Percentiles rank a stretch among this genome's conserved stretches.
phyloP scores from a whole-genome alignment of 2,113 vertebrate genomes.

The Kryptolebias marmoratus region DNA sequence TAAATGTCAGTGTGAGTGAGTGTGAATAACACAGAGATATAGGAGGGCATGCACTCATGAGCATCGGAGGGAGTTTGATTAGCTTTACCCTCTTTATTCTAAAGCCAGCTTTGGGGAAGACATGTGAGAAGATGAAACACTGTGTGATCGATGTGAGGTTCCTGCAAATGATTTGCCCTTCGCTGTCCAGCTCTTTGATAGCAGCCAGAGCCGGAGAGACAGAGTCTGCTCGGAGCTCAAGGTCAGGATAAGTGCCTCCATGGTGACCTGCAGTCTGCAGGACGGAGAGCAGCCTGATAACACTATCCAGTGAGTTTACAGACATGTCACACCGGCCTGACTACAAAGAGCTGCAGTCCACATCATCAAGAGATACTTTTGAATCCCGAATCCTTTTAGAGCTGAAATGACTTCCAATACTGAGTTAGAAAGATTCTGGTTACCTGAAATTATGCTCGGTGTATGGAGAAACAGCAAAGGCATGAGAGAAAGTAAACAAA shows the following conservation, averaged over 20 bases:
- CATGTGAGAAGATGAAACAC: constrained; percentile 70
- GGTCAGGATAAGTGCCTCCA: constrained; percentile 61
- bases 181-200: constrained; percentile 31
- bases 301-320: constrained; percentile 28
- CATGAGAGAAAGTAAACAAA: constrained; percentile 20
- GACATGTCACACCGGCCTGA: constrained; percentile 35
- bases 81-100: constrained; percentile 13
- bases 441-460: constrained; percentile 26
- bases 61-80: constrained; percentile 46
- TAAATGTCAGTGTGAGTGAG: constrained; percentile 17
- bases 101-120: constrained; percentile 54
- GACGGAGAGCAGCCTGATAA: constrained; percentile 15
- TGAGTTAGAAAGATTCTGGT: constrained; percentile 52
- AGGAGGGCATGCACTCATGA: constrained; percentile 37
- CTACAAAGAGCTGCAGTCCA: too few relatives aligned
- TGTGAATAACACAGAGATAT: constrained; percentile 9
- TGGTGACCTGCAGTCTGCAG: constrained; percentile 61
- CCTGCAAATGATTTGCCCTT: constrained; percentile 57
- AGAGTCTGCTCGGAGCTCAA: constrained; percentile 30
- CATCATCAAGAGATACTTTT: too few relatives aligned
- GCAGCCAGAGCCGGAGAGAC: constrained; percentile 27
- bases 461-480: constrained; percentile 30
- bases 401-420: constrained; percentile 27
- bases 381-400: constrained; percentile 17
- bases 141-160: constrained; percentile 65